Conservation (phyloP, 2,888 invertebrate species). For the Agrotis exclamationis region DNA sequence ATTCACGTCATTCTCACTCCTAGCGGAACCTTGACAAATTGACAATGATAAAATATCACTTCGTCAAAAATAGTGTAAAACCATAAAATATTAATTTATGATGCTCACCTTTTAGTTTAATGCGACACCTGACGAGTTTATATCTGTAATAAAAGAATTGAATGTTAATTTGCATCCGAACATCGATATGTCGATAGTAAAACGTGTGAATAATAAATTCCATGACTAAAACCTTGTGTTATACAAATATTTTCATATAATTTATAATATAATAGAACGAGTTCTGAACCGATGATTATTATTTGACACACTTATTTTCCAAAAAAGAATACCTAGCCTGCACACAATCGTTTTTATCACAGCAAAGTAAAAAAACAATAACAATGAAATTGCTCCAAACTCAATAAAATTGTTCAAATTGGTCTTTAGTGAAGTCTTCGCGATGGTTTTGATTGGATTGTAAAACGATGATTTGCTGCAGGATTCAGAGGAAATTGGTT, state of each 20-base stretch:
- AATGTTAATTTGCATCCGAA: slow-evolving; percentile 48
- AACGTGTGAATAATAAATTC: slow-evolving; percentile 16
- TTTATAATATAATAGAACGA: no score
- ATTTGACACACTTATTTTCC: slow-evolving; percentile 15
- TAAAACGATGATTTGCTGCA: slow-evolving; percentile 57
- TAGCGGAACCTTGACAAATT: slow-evolving; percentile 56
- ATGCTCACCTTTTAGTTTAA: slow-evolving; percentile 67
- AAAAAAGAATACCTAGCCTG: slow-evolving; percentile 11
- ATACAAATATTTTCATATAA: slow-evolving; percentile 7
- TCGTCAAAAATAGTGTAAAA: slow-evolving; percentile 44
- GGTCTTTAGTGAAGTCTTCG: slow-evolving; percentile 42
- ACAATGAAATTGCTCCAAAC: slow-evolving; percentile 25
- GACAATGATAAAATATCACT: slow-evolving; percentile 39
- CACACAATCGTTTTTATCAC: slow-evolving; percentile 41
- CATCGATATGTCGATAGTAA: slow-evolving; percentile 13
- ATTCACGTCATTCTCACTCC: slow-evolving; percentile 70
- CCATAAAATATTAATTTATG: slow-evolving; percentile 43
- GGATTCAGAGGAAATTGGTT: slow-evolving; percentile 67
- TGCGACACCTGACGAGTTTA: slow-evolving; percentile 60
- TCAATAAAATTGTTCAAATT: slow-evolving; percentile 42
- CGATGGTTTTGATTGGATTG: slow-evolving; percentile 47
- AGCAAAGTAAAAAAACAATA: slow-evolving; percentile 26
- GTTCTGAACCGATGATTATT: slow-evolving; percentile 11
- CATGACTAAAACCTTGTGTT: background rate
- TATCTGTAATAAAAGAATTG: slow-evolving; percentile 66